These are phyloP conservation scores for Acrocephalus arundinaceus DNA, from an alignment of 2,113 vertebrate species.

Conservation along the genomic window DNA sequence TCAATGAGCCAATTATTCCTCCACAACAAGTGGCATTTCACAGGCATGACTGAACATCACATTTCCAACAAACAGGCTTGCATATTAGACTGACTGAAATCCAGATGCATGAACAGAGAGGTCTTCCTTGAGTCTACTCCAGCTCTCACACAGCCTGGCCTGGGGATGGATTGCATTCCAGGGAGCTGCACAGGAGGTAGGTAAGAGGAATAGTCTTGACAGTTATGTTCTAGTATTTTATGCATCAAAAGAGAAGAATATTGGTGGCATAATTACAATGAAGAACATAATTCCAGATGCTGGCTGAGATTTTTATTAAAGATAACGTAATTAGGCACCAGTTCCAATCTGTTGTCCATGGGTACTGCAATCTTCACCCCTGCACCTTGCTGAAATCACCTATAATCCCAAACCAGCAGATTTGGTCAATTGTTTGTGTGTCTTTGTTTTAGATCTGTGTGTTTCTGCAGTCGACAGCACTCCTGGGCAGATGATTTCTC, in stretches of 20 bases:
- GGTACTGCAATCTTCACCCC: not conserved
- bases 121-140: not conserved
- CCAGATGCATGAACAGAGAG: not conserved
- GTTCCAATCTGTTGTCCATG: not conserved
- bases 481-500: constrained; percentile 57
- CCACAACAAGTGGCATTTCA: not conserved
- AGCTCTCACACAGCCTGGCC: not conserved
- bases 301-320: not conserved
- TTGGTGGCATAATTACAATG: not conserved
- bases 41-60: not conserved
- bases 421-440: not conserved
- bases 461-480: not conserved
- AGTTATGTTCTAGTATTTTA: not conserved
- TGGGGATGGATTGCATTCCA: not conserved
- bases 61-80: not conserved
- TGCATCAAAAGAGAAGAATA: not conserved
- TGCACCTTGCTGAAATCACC: not conserved
- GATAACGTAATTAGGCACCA: not conserved
- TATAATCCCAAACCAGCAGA: not conserved
- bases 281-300: not conserved
- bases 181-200: not conserved
- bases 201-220: not conserved
- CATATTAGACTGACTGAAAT: not conserved
- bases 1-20: not conserved
- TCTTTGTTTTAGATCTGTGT: constrained; percentile 14